Base-by-base conservation (phyloP, 2,113 vertebrate genomes). In the Pterocles burchelli region DNA sequence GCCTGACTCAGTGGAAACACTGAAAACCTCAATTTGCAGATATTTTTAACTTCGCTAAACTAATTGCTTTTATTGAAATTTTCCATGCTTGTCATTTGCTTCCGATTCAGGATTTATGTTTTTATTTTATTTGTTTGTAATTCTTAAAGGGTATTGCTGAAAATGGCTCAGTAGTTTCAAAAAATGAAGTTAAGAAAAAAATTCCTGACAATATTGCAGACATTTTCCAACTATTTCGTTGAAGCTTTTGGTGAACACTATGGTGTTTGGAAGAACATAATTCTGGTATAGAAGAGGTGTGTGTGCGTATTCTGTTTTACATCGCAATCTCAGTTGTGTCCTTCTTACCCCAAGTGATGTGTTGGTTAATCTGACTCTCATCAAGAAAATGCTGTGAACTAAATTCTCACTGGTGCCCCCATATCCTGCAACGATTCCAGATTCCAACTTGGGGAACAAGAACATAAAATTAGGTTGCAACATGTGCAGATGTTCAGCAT, bases 391-490 rank as follows among this genome's bases (percentile, higher is more conserved):
- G 10, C 17, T 93, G 45, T 45, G 41, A 87, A 77, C 41, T 65
- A 63, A 67, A 75, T 77, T 95, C 48, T 67, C 28, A 21, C n/a
- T 66, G 68, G 65, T 89, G 13, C 3, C 21, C 15, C 6, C 46
- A 86, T 33, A 81, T 81, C 51, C 55, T 77, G 31, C 54, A 66
- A 58, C 17, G 36, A 86, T 89, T 84, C n/a, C 51, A 46, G 28
- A 49, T 46, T 80, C 25, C 55, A 51, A 12, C n/a, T 43, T 62
- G 31, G 19, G n/a, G 19, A 84, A 86, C 14, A 68, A 82, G 38
- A 94, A 68, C 61, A 70, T 91, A 61, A 91, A 95, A 94, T 82
- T 61, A 91, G 57, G 34, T 89, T 93, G 34, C 73, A 65, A 78
- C 31, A 74, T 25, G 2, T 43, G 54, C 83, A 84, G 68, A 63